phyloP scores from a whole-genome alignment of 1,140 invertebrate genomes.

The Wiebesia pumilae region DNA sequence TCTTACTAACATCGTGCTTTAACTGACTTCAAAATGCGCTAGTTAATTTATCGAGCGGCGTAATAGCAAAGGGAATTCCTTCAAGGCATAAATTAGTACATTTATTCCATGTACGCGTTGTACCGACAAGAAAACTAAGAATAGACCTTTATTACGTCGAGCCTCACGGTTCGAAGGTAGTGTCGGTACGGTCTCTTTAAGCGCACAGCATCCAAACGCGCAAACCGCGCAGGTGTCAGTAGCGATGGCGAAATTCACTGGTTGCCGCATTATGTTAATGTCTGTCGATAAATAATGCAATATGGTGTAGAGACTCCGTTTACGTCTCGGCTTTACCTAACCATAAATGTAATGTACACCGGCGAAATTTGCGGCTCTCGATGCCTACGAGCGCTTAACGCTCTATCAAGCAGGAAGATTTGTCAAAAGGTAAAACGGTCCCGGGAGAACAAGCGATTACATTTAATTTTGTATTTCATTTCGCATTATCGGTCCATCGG shows the following conservation, averaged over 20 bases:
- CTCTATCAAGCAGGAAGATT: background rate
- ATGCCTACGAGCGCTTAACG: no score
- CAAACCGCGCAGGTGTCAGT: background rate
- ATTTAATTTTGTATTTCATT: constrained; percentile 40
- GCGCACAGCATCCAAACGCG: background rate
- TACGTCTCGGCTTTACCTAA: background rate
- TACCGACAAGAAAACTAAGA: no score
- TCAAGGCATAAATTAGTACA: no score
- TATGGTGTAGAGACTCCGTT: background rate
- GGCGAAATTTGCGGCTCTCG: background rate
- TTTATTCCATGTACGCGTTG: no score
- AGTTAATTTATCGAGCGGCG: no score
- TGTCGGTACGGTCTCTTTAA: background rate
- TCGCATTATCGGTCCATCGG: constrained; percentile 13
- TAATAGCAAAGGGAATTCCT: no score
- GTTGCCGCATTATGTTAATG: constrained; percentile 41
- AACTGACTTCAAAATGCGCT: no score
- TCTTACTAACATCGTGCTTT: no score
- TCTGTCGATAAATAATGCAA: constrained; percentile 40
- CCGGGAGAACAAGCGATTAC: background rate
- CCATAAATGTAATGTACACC: constrained; percentile 24
- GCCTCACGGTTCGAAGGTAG: background rate
- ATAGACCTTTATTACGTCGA: background rate
- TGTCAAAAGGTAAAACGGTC: background rate
- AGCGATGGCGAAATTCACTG: background rate